These are phyloP conservation scores for Sturnus vulgaris DNA, from an alignment of 2,113 vertebrate species.

Conservation along the genomic window DNA sequence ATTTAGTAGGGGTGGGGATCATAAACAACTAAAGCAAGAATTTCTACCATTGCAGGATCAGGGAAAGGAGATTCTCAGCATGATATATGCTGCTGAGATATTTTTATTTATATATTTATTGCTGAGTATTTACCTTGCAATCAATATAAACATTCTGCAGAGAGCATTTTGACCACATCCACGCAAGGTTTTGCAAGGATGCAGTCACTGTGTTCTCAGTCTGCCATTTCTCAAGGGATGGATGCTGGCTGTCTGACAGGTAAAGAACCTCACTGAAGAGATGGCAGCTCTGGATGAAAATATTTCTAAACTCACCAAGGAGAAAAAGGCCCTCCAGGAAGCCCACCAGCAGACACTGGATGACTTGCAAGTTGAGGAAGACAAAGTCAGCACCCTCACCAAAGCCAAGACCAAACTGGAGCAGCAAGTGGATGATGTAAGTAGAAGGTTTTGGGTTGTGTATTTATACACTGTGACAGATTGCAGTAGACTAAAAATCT, in stretches of 20 bases:
- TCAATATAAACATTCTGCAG: not conserved
- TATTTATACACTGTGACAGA: not conserved
- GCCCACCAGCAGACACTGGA: slow-evolving; percentile 81
- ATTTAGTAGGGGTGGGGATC: not conserved
- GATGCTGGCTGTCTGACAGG: slow-evolving; percentile 50
- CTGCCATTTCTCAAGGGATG: not conserved
- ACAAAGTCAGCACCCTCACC: slow-evolving; percentile 79
- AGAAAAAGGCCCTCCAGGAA: slow-evolving; percentile 82
- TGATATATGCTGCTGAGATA: not conserved
- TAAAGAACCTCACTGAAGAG: slow-evolving; percentile 84
- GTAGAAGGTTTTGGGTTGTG: not conserved
- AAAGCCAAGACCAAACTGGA: slow-evolving; percentile 81
- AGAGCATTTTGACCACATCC: not conserved
- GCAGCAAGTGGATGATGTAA: slow-evolving; percentile 81
- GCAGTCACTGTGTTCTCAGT: not conserved
- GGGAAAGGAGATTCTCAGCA: not conserved
- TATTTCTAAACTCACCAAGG: slow-evolving; percentile 81
- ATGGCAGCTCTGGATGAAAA: slow-evolving; percentile 80
- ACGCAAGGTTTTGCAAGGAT: not conserved
- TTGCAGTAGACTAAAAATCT: not conserved
- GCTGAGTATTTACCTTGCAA: not conserved
- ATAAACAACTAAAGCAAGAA: not conserved
- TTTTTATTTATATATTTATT: no score
- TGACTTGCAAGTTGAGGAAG: slow-evolving; percentile 81
- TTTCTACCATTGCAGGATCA: not conserved